Base-by-base conservation (phyloP, 2,113 vertebrate genomes). In the Acrocephalus arundinaceus region DNA sequence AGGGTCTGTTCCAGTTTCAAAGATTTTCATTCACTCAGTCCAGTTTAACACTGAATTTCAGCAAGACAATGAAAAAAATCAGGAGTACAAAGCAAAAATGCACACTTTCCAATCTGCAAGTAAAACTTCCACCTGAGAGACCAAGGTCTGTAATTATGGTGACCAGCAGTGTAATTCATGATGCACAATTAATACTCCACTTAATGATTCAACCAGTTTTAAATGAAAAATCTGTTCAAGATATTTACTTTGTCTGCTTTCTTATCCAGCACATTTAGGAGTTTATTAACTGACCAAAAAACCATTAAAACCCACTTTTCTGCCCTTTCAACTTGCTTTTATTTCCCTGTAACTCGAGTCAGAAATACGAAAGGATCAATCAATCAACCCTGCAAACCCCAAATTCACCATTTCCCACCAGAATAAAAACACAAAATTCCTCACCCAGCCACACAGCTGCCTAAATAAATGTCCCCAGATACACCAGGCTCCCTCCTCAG, bases 381-480 rank as follows among this genome's bases (percentile, higher is more conserved):
- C 57, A 45, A 83, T 72, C 51, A 58, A 1, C 17, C 18, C 1
- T 28, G 5, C 17, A 85, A 96, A 71, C 30, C 61, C 66, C 2
- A 72, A 91, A 87, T 45, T 72, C 85, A 57, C 70, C 66, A 9
- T 85, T 95, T 87, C 90, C 85, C 92, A 95, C 48, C 61, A 68
- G 85, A 87, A 95, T 43, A 55, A 95, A 77, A 77, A 10, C 70
- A 63, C 21, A 21, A 21, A 71, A 67, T 39, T 41, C 37, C 79
- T 84, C 68, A 30, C 61, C 37, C 73, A 7, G 68, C 59, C 27
- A 2, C 63, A 46, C 80, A 96, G 89, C 95, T 95, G 93, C 91
- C 89, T 71, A 92, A 95, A 94, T 87, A 92, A 92, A 92, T 31
- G 23, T 62, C 88, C 92, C 66, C 85, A 62, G 66, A 82, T 21